Conservation (phyloP, 2,113 vertebrate species). For the Ariopsis seemanni region DNA sequence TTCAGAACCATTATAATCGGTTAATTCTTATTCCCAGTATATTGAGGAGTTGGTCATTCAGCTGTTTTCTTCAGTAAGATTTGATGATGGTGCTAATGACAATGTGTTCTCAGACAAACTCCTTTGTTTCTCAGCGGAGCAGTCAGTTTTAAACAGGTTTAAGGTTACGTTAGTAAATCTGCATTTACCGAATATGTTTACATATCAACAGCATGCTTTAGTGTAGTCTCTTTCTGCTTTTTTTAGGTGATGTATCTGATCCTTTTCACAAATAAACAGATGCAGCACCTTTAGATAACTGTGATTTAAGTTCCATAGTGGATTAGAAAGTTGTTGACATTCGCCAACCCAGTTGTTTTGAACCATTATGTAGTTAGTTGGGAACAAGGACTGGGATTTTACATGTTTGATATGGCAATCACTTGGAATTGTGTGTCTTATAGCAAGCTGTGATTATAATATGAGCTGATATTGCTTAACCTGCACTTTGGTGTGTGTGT, state of each 20-base stretch:
- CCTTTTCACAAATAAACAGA: constrained; percentile 14
- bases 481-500: constrained; percentile 74
- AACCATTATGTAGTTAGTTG: neutral
- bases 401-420: constrained; percentile 62
- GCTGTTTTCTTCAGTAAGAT: neutral
- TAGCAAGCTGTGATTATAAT: constrained; percentile 71
- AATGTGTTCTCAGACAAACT: constrained; percentile 1
- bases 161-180: neutral
- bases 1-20: constrained; percentile 25
- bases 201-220: neutral
- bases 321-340: neutral
- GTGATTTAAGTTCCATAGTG: constrained; percentile 13
- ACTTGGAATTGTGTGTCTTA: constrained; percentile 59
- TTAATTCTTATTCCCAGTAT: constrained; percentile 15
- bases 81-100: constrained; percentile 8
- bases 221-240: neutral
- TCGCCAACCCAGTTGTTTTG: neutral
- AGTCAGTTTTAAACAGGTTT: neutral
- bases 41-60: neutral
- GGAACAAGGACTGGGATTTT: constrained; percentile 32
- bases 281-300: neutral
- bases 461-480: constrained; percentile 65
- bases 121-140: neutral
- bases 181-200: neutral
- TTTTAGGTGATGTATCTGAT: neutral